phyloP scores from a whole-genome alignment of 1,140 invertebrate species.

The Reticulitermes speratus region DNA sequence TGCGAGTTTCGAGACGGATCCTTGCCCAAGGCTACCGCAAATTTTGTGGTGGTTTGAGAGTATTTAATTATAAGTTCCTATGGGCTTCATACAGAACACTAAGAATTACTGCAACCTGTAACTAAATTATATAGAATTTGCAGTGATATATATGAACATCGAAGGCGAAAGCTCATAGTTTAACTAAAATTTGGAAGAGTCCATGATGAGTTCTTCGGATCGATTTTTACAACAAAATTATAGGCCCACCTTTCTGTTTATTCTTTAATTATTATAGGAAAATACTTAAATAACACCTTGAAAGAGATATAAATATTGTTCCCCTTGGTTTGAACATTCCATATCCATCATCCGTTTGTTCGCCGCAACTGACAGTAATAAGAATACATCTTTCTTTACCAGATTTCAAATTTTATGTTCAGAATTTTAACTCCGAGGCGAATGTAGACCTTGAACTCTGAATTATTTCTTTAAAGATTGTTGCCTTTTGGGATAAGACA shows the following conservation, averaged over 20 bases:
- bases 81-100: not conserved
- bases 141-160: not conserved
- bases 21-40: not conserved
- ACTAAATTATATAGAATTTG: not conserved
- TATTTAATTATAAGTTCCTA: not conserved
- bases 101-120: not conserved
- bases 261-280: not conserved
- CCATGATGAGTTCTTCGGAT: too few species aligned
- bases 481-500: too few species aligned
- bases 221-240: too few species aligned
- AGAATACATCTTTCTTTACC: too few species aligned
- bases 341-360: too few species aligned
- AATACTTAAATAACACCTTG: not conserved
- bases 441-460: too few species aligned
- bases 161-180: not conserved
- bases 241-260: not conserved
- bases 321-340: too few species aligned
- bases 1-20: not conserved
- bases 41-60: not conserved
- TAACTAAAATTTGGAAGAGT: not conserved
- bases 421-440: too few species aligned
- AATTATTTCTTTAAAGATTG: too few species aligned
- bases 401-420: too few species aligned
- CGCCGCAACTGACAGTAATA: too few species aligned
- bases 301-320: not conserved